Conservation (phyloP, 2,888 invertebrate species). For the Dastarcus helophoroides region DNA sequence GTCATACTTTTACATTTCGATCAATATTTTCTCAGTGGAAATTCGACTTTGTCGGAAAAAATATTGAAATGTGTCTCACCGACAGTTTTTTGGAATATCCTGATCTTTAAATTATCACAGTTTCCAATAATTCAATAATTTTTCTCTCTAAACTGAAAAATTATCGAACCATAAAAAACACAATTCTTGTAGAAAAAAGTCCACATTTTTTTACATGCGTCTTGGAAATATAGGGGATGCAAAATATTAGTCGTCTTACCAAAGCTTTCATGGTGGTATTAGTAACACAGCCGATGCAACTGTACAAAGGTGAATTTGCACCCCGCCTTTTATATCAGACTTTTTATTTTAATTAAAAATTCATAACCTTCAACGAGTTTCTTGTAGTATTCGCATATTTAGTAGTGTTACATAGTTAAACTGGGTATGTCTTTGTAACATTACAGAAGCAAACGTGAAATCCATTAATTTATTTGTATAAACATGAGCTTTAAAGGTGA, state of each 20-base stretch:
- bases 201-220: no score
- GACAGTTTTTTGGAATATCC: no score
- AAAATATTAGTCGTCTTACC: slow-evolving; percentile 22
- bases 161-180: neutral
- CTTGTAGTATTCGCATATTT: slow-evolving; percentile 12
- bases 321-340: slow-evolving; percentile 20
- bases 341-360: slow-evolving; percentile 14
- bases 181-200: neutral
- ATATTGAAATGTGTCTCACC: no score
- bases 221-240: neutral
- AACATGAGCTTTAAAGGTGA: no score
- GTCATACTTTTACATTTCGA: no score
- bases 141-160: neutral
- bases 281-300: slow-evolving; percentile 12
- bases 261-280: slow-evolving; percentile 25
- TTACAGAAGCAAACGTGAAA: no score
- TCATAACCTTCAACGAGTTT: slow-evolving; percentile 20
- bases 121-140: neutral
- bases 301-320: slow-evolving; percentile 15
- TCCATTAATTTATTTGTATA: no score
- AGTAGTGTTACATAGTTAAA: no score
- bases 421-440: no score
- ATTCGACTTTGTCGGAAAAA: no score
- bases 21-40: no score
- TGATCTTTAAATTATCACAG: no score